Conservation (phyloP, 2,113 vertebrate species). For the Aix galericulata region DNA sequence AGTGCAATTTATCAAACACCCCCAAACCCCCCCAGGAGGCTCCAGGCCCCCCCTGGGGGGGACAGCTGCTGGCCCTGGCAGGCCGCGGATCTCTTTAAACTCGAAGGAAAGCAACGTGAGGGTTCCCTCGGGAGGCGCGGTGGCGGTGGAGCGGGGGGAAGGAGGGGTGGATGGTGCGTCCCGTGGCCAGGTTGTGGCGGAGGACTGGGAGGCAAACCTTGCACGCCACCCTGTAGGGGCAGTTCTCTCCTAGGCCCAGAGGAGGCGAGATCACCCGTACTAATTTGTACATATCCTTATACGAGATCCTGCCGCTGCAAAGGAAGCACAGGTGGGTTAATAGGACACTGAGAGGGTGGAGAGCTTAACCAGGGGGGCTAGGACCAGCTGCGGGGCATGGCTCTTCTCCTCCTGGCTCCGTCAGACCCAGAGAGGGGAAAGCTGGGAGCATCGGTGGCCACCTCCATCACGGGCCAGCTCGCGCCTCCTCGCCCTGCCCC, state of each 20-base stretch:
- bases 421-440: conserved; percentile 9
- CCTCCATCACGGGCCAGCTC: neutral
- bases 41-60: neutral
- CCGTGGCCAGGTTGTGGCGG: conserved; percentile 76
- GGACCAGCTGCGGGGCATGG: neutral
- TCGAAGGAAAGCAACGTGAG: conserved; percentile 80
- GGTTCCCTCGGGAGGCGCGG: conserved; percentile 74
- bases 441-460: neutral
- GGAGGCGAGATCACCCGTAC: conserved; percentile 98
- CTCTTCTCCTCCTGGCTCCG: conserved; percentile 26
- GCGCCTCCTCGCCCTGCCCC: neutral
- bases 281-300: conserved; percentile 99
- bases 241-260: conserved; percentile 99
- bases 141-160: conserved; percentile 72
- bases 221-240: conserved; percentile 99
- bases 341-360: conserved; percentile 74
- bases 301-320: conserved; percentile 98
- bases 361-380: neutral
- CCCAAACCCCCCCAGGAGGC: conserved; percentile 40
- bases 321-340: conserved; percentile 91
- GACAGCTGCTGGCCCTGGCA: conserved; percentile 83
- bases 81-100: conserved; percentile 82
- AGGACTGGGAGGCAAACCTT: conserved; percentile 94
- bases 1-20: conserved; percentile 27
- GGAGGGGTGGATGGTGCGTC: conserved; percentile 72